Base-by-base conservation (phyloP, 2,113 vertebrate genomes). In the Indicator indicator region DNA sequence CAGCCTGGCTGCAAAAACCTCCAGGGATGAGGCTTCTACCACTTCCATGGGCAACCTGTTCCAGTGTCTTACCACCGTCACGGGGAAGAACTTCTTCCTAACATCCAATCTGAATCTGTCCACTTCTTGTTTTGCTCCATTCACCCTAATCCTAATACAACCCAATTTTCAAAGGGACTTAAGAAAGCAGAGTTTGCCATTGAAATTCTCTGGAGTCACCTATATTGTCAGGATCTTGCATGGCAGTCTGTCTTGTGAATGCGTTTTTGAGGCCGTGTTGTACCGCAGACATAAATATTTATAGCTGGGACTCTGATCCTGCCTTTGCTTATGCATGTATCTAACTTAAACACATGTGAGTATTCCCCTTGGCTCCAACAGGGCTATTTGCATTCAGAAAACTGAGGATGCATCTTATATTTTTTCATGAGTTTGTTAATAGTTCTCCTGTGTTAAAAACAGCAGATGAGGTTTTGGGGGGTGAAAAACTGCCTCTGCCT, bases 211-310 rank as follows among this genome's bases (percentile, higher is more conserved):
- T 42, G 56, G 75, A 71, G 75, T 71, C 85, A 77, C 48, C 64
- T 62, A 16, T 30, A 72, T 62, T 95, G 83, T 91, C 76, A 69
- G 85, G 50, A 68, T 90, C 79, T 93, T 91, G 79, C 83, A 58
- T 91, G 91, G n/a, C 62, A 64, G 44, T 64, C 79, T 95, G 91
- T 95, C 94, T 93, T 91, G 76, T 90, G 89, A 88, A 86, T 91
- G 88, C 50, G 32, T 95, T 95, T 96, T 86, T 91, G 88, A 94
- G 88, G 62, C 65, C 2, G 1, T 83, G 79, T 80, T 83, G 79
- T 83, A 68, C 50, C 33, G 62, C 89, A 93, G 79, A 74, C 69
- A 95, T 94, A 94, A 96, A 95, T 97, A 97, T 95, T 97, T 94
- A 93, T 96, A 89, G 65, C 70, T 50, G 40, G 62, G 58, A n/a